Base-by-base conservation (phyloP, 1,140 invertebrate genomes). In the Drosophila orosa region DNA sequence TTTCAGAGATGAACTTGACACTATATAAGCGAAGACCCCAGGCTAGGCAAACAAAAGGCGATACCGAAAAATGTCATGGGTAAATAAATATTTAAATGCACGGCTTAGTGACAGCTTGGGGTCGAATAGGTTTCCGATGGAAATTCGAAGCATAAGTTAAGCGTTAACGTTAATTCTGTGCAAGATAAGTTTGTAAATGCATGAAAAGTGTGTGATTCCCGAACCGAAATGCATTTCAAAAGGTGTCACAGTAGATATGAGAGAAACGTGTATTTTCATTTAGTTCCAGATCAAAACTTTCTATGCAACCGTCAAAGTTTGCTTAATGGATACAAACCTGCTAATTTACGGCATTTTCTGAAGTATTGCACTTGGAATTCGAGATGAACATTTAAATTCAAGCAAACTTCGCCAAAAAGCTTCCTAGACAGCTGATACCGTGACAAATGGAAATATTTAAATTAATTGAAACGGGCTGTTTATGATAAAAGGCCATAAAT, bases 371-470 rank as follows among this genome's bases (percentile, higher is more conserved):
- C 47, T 67, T 61, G 55, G 25, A 56, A 39, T 68, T 59, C 65
- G 68, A 68, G 52, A 72, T 40, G 33, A 72, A 72, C 52, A 48
- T 72, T 42, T 22, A 76, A 40, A 47, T 45, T 67, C 17, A 52
- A 75, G 58, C 47, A 39, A 52, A 67, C 29, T 55, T 50, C 6
- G 37, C 42, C 63, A 69, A 77, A 77, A 60, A 69, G 31, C 74
- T 77, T 77, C 74, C 74, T 77, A 77, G 73, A 77, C 74, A 56
- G 63, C 47, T 66, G 52, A 48, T 68, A 65, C 42, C 27, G 40
- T 77, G 74, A 77, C 57, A 77, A 77, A 77, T 77, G 74, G 63
- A 68, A 60, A 50, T 76, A 69, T 77, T 77, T 77, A 69, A 77
- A 76, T 59, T 31, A 67, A 75, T 75, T 75, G 62, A 76, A 76